A percentile compares a stretch with the other conserved stretches of the same genome.
phyloP scores from a whole-genome alignment of 2,888 invertebrate species.

The Eremobia ochroleuca region DNA sequence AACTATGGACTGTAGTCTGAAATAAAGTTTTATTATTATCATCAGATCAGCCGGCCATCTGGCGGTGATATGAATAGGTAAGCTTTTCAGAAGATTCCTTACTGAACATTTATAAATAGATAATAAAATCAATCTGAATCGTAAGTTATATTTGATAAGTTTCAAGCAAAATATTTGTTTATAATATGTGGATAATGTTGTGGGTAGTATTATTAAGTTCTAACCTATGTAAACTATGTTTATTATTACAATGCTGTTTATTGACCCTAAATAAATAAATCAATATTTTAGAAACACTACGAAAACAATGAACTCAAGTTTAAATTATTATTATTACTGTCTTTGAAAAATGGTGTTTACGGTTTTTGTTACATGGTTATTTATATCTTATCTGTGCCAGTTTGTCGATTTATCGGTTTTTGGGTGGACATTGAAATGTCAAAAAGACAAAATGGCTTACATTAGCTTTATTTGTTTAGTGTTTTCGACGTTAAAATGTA shows the following conservation, averaged over 20 bases:
- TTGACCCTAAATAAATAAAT: too few relatives aligned
- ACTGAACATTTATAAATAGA: neutral
- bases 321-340: neutral
- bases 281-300: too few relatives aligned
- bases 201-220: too few relatives aligned
- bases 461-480: constrained; percentile 79
- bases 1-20: too few relatives aligned
- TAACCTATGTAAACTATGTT: too few relatives aligned
- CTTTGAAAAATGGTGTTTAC: neutral
- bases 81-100: neutral
- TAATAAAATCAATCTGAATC: neutral
- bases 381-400: constrained; percentile 29
- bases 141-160: neutral
- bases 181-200: too few relatives aligned
- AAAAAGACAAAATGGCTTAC: constrained; percentile 85
- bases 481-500: constrained; percentile 69
- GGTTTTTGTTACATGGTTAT: constrained; percentile 21
- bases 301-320: neutral
- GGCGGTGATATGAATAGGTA: neutral
- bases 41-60: too few relatives aligned
- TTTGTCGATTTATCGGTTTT: constrained; percentile 50
- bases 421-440: constrained; percentile 66
- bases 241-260: too few relatives aligned
- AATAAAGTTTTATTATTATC: too few relatives aligned
- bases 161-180: neutral